These are phyloP conservation scores for Nasonia vitripennis DNA, from an alignment of 1,140 invertebrate genomes.

Conservation along the genomic window DNA sequence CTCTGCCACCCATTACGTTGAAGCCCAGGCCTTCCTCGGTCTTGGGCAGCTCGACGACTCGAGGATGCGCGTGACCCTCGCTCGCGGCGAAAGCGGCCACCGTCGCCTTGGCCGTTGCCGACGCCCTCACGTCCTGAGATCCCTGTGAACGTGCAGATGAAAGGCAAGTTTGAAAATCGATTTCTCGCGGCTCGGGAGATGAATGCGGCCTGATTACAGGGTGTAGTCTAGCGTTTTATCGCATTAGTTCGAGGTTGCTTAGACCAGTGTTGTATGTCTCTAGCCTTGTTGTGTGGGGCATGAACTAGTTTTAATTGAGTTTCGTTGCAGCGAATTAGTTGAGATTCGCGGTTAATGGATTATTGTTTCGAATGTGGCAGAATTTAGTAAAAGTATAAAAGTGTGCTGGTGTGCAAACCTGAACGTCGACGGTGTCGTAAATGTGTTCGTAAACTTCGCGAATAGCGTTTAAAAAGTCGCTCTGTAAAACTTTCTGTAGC, in stretches of 20 bases:
- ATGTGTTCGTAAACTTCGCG: slow-evolving; percentile 99
- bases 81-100: slow-evolving; percentile 99
- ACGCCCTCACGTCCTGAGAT: slow-evolving; percentile 95
- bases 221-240: not conserved
- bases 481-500: slow-evolving; percentile 98
- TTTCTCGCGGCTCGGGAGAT: not conserved
- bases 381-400: not conserved
- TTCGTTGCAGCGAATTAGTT: too few relatives aligned
- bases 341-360: too few relatives aligned
- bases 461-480: slow-evolving; percentile 96
- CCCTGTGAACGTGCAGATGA: slow-evolving; percentile 75
- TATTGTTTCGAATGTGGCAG: not conserved
- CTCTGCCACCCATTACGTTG: slow-evolving; percentile 99
- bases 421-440: slow-evolving; percentile 98
- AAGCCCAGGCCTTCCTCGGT: slow-evolving; percentile 99
- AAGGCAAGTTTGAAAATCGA: not conserved
- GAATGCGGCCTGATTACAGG: not conserved
- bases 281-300: not conserved
- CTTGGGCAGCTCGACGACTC: slow-evolving; percentile 98
- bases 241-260: not conserved
- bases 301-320: too few relatives aligned
- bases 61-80: slow-evolving; percentile 98
- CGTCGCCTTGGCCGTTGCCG: slow-evolving; percentile 95
- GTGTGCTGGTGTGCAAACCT: slow-evolving; percentile 71
- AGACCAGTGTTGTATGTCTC: too few relatives aligned